Evolutionary conservation across 2,888 invertebrate species (phyloP).

Genomic region (Drosophila monieri): DNA sequence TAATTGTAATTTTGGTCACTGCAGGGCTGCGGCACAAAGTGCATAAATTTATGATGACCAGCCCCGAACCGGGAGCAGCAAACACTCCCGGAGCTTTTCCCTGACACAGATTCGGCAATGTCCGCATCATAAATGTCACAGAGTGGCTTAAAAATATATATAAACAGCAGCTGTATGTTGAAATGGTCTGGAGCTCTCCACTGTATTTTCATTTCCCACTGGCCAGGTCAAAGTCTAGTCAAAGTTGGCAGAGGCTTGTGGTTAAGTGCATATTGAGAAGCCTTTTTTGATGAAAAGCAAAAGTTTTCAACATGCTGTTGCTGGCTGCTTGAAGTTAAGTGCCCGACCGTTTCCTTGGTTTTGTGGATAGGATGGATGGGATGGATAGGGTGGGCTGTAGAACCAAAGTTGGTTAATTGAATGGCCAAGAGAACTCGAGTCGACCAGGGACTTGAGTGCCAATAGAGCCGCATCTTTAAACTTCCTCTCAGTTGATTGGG

Average conservation of each 20-base stretch:
- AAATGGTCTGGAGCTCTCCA: constrained; percentile 2
- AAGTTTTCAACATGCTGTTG: constrained; percentile 60
- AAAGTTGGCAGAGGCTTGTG: constrained; percentile 56
- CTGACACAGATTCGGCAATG: constrained; percentile 66
- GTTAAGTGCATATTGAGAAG: constrained; percentile 61
- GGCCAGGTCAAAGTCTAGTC: constrained; percentile 43
- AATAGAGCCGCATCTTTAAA: constrained; percentile 32
- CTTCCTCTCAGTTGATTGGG: constrained; percentile 28
- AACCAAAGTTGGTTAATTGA: constrained; percentile 36
- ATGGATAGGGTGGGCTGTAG: not conserved
- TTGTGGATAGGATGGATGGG: not conserved
- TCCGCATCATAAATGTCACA: constrained; percentile 62
- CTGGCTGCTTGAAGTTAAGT: constrained; percentile 50
- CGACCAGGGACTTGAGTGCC: constrained; percentile 32
- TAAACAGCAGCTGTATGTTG: not conserved
- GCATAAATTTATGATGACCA: constrained; percentile 77
- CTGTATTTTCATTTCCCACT: constrained; percentile 41
- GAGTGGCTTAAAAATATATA: constrained; percentile 38
- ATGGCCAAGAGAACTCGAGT: constrained; percentile 40
- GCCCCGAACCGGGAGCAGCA: constrained; percentile 7
- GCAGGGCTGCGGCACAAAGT: constrained; percentile 70
- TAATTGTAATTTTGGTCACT: constrained; percentile 79
- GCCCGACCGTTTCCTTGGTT: constrained; percentile 35
- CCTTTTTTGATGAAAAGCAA: constrained; percentile 60
- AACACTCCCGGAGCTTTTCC: constrained; percentile 12